Evolutionary conservation across 2,797 vertebrate species (phyloP), one percentile per base, ranked within the genome.

Genomic region (Phalloptychus januarius): DNA sequence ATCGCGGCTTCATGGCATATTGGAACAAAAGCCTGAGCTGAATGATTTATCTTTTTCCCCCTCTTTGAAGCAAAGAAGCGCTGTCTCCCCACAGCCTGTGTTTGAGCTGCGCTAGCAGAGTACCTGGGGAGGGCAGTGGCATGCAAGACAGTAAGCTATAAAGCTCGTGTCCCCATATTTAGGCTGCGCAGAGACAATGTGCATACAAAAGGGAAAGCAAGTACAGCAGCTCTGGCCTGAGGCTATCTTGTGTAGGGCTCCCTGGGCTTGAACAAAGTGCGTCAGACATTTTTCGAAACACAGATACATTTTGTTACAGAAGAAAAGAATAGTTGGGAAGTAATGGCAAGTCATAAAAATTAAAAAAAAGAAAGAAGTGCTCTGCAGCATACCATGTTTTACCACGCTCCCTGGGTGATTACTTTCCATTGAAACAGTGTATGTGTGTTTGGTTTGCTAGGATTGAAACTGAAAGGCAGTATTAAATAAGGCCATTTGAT

Each of bases 401-500:
- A 88, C 46, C 77, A 83, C 86, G 88, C 86, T 94, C 86, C 92
- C 91, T 74, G 56, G 85, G 88, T 92, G 87, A 93, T 95, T 91
- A 93, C 84, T 86, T 91, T 89, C 91, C 89, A 87, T 93, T 95
- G 94, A 95, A 96, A 96, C 95, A 95, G 92, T 90, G 81, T 75
- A 89, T 11, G 58, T 91, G 93, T 94, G 95, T 70, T 92, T 95
- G 78, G 82, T 91, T 89, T 94, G 93, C 92, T 91, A 92, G 95
- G 93, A 96, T 96, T 96, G 96, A 96, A 95, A 91, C 90, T 84
- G 71, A 93, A 92, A 95, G 94, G 95, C 92, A 93, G 94, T 91
- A 91, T 93, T 93, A 93, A 97, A 96, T 96, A 95, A 94, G 95
- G 91, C 94, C 94, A 94, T 96, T 97, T 97, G 96, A 96, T 96